Conservation (phyloP, 2,888 invertebrate species). For the Polymixis lichenea region DNA sequence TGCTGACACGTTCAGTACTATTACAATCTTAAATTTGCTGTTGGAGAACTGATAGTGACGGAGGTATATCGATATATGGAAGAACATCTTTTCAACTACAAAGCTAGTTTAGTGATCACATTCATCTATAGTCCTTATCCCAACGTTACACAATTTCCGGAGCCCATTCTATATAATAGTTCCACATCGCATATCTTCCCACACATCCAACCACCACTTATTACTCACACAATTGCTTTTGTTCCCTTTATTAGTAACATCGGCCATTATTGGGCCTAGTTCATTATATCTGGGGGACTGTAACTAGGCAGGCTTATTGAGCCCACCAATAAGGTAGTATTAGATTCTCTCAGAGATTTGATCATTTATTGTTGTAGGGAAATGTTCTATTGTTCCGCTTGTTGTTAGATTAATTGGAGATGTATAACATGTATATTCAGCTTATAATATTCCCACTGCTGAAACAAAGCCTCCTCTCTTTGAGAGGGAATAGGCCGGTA, state of each 20-base stretch:
- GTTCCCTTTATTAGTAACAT: constrained; percentile 50
- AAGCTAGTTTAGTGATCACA: background rate
- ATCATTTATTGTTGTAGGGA: constrained; percentile 35
- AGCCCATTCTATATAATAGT: background rate
- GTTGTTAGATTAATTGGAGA: constrained; percentile 29
- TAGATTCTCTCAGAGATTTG: constrained; percentile 42
- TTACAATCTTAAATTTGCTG: too few relatives aligned
- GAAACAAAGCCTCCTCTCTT: too few relatives aligned
- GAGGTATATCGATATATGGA: too few relatives aligned
- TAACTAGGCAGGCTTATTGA: constrained; percentile 22
- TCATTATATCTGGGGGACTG: constrained; percentile 53
- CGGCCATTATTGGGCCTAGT: constrained; percentile 46
- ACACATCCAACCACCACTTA: constrained; percentile 17
- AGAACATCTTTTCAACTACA: too few relatives aligned
- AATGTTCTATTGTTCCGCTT: constrained; percentile 37
- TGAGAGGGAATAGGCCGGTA: too few relatives aligned
- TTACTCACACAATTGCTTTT: constrained; percentile 51
- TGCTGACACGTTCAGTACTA: too few relatives aligned
- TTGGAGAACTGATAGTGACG: too few relatives aligned
- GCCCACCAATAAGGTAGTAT: constrained; percentile 40
- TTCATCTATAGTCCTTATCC: too few relatives aligned
- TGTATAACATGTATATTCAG: too few relatives aligned
- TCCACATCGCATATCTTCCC: background rate
- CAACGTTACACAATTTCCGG: background rate
- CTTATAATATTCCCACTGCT: too few relatives aligned